Evolutionary conservation across 1,140 invertebrate species (phyloP), one percentile per base, ranked within the genome.

Genomic region (Tetramorium alpestre): DNA sequence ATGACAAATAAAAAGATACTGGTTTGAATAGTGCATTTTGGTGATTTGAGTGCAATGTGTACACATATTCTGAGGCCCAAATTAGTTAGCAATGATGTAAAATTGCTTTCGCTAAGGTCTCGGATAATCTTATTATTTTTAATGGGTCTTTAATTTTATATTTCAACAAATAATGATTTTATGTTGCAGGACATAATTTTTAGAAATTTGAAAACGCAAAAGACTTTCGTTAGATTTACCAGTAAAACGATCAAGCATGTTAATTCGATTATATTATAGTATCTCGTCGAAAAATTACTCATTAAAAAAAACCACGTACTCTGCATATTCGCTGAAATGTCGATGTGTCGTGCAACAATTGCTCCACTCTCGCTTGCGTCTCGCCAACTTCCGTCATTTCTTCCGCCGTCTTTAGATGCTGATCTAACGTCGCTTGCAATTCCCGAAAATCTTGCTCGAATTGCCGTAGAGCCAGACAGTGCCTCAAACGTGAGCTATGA

Each of bases 371-470:
- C 62, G 95, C 95, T 18, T 98, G 97, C 41, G 97, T 98, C 93
- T 99, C 98, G 10, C 98, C 98, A 65, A 98, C 96, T 94, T 99
- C 98, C 1, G 97, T 98, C 97, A 99, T 97, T 77, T 98, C 97
- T 73, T 97, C 96, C n/a, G 97, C 96, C 8, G 96, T 96, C 95
- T 97, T 97, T 87, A 98, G 92, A 95, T 97, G 97, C 58, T 96
- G 95, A 92, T 97, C 97, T 92, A 98, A 96, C 93, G 96, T 96
- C 51, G 96, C 95, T 94, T 97, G 97, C 41, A 98, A 96, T 93
- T 98, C 97, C 89, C 97, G 96, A 94, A 99, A 99, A 92, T 98
- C 97, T 89, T 98, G 97, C 93, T 99, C 98, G 93, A 99, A 99
- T 92, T 97, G 97, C 91, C 99, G 96, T 89, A 99, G 96, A 88